These are phyloP conservation scores for Platalea minor DNA, from an alignment of 2,797 vertebrate species.

Conservation along the genomic window DNA sequence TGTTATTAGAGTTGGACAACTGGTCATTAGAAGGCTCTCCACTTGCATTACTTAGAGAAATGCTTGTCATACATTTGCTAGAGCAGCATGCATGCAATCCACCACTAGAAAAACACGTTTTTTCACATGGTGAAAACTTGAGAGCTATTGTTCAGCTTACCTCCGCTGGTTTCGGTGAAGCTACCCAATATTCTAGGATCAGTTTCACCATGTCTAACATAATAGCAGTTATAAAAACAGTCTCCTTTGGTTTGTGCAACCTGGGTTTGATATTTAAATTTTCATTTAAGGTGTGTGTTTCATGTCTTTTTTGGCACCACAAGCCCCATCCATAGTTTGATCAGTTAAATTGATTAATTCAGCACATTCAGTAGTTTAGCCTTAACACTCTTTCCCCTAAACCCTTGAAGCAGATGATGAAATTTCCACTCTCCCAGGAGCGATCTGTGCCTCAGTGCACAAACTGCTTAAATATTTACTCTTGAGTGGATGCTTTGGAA, in stretches of 20 bases:
- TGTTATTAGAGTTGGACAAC: not conserved
- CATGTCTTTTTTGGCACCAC: not conserved
- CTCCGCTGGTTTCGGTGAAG: not conserved
- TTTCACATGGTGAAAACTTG: not conserved
- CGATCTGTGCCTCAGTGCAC: rapidly evolving
- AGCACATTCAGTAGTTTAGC: too few relatives aligned
- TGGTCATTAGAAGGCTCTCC: not conserved
- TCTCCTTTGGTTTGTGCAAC: not conserved
- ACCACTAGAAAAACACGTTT: not conserved
- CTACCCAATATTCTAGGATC: not conserved
- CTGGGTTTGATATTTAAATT: not conserved
- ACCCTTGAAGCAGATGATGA: not conserved
- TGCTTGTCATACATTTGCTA: not conserved
- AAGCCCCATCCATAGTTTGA: not conserved
- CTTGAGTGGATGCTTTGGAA: not conserved
- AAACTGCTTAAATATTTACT: not conserved
- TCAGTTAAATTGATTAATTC: not conserved
- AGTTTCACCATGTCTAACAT: rapidly evolving
- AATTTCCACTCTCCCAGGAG: not conserved
- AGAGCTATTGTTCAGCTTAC: not conserved
- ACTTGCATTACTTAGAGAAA: not conserved
- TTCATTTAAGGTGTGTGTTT: not conserved
- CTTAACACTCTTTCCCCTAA: not conserved
- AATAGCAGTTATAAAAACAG: not conserved
- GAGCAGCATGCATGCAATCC: too few relatives aligned